phyloP scores from a whole-genome alignment of 2,113 vertebrate genomes.

The Phylloscopus trochiloides region DNA sequence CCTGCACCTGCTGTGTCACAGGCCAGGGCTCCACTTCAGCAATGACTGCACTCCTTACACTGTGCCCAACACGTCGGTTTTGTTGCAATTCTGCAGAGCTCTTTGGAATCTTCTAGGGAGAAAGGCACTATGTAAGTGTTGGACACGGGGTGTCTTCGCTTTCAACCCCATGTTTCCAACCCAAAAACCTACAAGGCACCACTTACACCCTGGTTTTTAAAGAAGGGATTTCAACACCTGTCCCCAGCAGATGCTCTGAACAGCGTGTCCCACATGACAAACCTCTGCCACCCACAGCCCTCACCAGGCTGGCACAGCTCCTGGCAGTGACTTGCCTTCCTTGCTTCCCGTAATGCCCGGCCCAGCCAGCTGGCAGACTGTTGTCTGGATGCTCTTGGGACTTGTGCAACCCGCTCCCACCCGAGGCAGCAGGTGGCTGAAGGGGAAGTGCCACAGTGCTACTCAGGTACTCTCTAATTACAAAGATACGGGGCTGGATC shows the following conservation, averaged over 20 bases:
- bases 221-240: rapidly evolving
- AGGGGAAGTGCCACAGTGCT: rapidly evolving
- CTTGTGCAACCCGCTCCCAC: background rate
- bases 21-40: background rate
- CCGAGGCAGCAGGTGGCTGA: background rate
- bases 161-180: background rate
- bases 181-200: rapidly evolving
- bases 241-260: background rate
- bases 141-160: background rate
- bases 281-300: rapidly evolving
- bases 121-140: background rate
- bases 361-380: background rate
- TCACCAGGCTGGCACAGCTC: rapidly evolving
- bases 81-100: slow-evolving; percentile 40
- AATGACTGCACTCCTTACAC: rapidly evolving
- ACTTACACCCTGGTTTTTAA: background rate
- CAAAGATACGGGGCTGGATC: rapidly evolving
- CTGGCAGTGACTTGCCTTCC: rapidly evolving
- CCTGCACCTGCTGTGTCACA: rapidly evolving
- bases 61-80: background rate
- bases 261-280: rapidly evolving
- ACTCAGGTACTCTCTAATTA: background rate
- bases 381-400: rapidly evolving
- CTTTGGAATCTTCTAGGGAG: slow-evolving; percentile 3
- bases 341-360: rapidly evolving